phyloP scores from a whole-genome alignment of 2,113 vertebrate species.

The Rattus rattus region DNA sequence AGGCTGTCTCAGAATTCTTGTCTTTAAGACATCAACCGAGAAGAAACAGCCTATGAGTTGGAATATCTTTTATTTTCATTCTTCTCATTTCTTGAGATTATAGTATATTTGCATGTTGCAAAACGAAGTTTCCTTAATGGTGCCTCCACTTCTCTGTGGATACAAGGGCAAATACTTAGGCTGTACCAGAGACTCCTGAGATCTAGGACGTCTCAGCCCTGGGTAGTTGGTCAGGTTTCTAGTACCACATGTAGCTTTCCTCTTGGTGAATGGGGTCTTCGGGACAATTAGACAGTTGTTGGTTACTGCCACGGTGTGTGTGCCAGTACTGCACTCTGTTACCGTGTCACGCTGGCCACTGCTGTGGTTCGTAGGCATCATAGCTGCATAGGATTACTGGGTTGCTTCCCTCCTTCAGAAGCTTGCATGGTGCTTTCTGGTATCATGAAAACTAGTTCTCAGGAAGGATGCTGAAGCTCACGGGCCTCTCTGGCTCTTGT shows the following conservation, averaged over 20 bases:
- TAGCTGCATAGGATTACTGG: too few relatives aligned
- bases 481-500: background rate
- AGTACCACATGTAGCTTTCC: background rate
- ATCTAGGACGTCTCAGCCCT: background rate
- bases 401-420: background rate
- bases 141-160: background rate
- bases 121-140: background rate
- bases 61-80: background rate
- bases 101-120: background rate
- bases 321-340: background rate
- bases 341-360: background rate
- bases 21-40: background rate
- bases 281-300: background rate
- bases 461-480: background rate
- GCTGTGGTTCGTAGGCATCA: background rate
- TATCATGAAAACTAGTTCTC: background rate
- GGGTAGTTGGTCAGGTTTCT: background rate
- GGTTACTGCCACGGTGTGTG: background rate
- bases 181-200: background rate
- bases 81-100: background rate
- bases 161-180: background rate
- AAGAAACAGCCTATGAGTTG: background rate
- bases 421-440: background rate
- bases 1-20: background rate
- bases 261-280: background rate